Evolutionary conservation across 2,888 invertebrate genomes (phyloP), one percentile per base, ranked within the genome.

Genomic region (Trachelus stipa): DNA sequence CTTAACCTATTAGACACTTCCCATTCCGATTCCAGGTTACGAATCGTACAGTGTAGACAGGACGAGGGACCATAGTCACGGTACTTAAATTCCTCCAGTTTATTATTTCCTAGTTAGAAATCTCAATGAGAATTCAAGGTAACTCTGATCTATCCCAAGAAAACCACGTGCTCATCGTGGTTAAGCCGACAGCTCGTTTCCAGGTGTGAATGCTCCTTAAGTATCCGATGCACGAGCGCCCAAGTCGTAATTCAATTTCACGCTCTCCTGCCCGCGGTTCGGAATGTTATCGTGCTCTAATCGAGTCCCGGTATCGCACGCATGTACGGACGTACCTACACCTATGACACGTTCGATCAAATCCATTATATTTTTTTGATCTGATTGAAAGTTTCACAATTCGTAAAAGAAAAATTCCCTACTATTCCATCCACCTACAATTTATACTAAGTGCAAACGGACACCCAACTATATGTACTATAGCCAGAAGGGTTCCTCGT

Each of bases 181-280:
- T 15, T 71, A 71, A 71, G 31, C 71, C 71, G 71, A 71, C 71
- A 71, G 71, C 71, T 31, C 12, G 71, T 33, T 71, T 71, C 34
- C 71, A 34, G 12, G 71, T 71, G 71, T 71, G 71, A 71, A 71
- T 71, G 75, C 68, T 76, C 73, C 75, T 82, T 77, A 78, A 78
- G 76, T 73, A 76, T 76, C 77, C 78, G 79, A 79, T 83, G 78
- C 83, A 79, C 78, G 80, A 74, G 73, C 69, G 80, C 23, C 77
- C 81, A 81, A 83, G 81, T 85, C 81, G 84, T 85, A 83, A 86
- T 86, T 83, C 85, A 86, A 86, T 86, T 86, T 86, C 86, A 86
- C 86, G 86, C 86, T 86, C 83, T 82, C 85, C 75, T 85, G 85
- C 81, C 76, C 83, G 73, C 77, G 73, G 69, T 80, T 79, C 78